Evolutionary conservation across 2,113 vertebrate genomes (phyloP).

Genomic region (Caracal caracal): DNA sequence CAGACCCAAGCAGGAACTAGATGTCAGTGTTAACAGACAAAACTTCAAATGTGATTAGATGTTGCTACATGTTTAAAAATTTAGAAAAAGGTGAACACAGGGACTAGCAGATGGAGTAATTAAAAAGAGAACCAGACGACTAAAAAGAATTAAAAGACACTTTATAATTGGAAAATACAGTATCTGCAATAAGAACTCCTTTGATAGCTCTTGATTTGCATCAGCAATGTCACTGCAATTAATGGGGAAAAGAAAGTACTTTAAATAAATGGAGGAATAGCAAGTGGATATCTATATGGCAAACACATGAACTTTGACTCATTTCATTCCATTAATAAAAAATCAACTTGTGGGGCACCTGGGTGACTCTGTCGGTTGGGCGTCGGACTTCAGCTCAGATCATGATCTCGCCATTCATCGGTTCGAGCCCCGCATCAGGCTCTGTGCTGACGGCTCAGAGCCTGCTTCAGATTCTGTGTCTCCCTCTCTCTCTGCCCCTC

Average conservation of each 20-base stretch:
- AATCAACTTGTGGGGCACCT: background rate
- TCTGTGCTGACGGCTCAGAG: too few species aligned
- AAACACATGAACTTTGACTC: background rate
- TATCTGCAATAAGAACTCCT: background rate
- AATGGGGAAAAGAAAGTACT: background rate
- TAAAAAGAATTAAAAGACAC: background rate
- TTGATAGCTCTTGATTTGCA: background rate
- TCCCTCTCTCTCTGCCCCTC: too few species aligned
- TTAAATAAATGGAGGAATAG: background rate
- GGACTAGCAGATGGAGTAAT: background rate
- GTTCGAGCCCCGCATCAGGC: too few species aligned
- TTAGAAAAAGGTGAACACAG: background rate
- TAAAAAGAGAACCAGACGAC: background rate
- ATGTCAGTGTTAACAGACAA: background rate
- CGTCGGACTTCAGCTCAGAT: too few species aligned
- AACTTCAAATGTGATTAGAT: background rate
- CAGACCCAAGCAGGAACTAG: background rate
- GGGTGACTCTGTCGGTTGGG: too few species aligned
- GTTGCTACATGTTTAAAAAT: background rate
- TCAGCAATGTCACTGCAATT: background rate
- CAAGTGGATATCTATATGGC: background rate
- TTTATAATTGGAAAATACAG: background rate
- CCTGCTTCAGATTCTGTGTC: too few species aligned
- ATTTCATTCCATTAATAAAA: background rate
- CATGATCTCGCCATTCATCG: rapidly evolving